phyloP scores from a whole-genome alignment of 2,888 invertebrate species.

The Hoplodrina blanda region DNA sequence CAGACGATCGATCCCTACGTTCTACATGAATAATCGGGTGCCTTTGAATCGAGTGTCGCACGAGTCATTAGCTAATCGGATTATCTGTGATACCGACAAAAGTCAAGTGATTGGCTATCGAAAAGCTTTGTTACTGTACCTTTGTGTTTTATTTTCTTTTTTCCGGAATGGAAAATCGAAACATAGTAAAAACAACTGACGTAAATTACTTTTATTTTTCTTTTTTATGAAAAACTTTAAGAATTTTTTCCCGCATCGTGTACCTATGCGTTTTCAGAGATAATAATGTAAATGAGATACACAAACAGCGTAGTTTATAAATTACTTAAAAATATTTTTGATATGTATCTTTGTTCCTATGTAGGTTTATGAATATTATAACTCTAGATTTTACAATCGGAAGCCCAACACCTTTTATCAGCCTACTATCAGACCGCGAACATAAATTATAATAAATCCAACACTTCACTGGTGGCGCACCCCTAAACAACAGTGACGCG shows the following conservation, averaged over 20 bases:
- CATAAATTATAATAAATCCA: constrained; percentile 46
- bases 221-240: too few relatives aligned
- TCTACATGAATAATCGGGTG: constrained; percentile 45
- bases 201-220: too few relatives aligned
- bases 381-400: constrained; percentile 19
- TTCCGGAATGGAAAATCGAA: background rate
- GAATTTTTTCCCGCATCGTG: too few relatives aligned
- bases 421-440: background rate
- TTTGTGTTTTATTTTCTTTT: constrained; percentile 8
- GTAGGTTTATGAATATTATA: too few relatives aligned
- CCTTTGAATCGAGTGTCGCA: constrained; percentile 39
- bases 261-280: too few relatives aligned
- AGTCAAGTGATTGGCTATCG: constrained; percentile 15
- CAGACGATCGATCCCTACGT: constrained; percentile 25
- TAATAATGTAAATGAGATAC: too few relatives aligned
- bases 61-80: constrained; percentile 46
- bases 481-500: constrained; percentile 37
- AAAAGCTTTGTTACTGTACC: constrained; percentile 9
- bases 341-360: constrained; percentile 19
- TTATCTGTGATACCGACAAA: constrained; percentile 20
- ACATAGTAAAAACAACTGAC: background rate
- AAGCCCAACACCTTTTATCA: constrained; percentile 25
- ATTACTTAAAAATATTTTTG: constrained; percentile 1
- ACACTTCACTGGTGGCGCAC: constrained; percentile 27
- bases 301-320: background rate